Base-by-base conservation (phyloP, 2,888 invertebrate genomes). In the Erannis defoliaria region DNA sequence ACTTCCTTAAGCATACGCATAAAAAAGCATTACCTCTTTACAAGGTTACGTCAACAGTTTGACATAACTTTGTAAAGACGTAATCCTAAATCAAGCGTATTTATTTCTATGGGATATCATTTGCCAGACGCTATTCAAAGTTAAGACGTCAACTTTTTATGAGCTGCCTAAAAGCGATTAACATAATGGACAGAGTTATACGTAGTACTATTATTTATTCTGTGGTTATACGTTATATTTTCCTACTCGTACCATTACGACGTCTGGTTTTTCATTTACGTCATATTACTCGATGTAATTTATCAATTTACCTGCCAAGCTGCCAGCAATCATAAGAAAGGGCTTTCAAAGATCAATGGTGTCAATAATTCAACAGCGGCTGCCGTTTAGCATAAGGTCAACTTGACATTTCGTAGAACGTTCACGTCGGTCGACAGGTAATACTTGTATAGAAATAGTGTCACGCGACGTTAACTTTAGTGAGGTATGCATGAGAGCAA, bases 371-470 rank as follows among this genome's bases (percentile, higher is more conserved):
- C 81, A 87, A 81, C 29, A 76, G 81, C 80, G 33, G 33, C 33
- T 76, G 77, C 71, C 71, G 75, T 83, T 92, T 90, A 89, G 78
- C 89, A 88, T 90, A 92, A 93, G 93, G 93, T 92, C 91, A 92
- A 89, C 85, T 89, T 93, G 93, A 85, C 91, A 93, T 92, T 93
- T 92, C 81, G 74, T 85, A 82, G 80, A 86, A 82, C 88, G 87
- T 89, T 90, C 84, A 87, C 77, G 80, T 76, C 79, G 21, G 80
- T 76, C 79, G 21, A 46, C 53, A 18, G 71, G 74, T 69, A 82
- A 83, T 84, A 23, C 35, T 49, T 21, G 31, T 29, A 29, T 40
- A 19, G 8, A 80, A 74, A 65, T 66, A 65, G 75, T 77, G 84
- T 82, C 90, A 90, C 86, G 88, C 87, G 73, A 88, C 73, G 74